Base-by-base conservation (phyloP, 2,888 invertebrate species). In the Drosophila tripunctata region DNA sequence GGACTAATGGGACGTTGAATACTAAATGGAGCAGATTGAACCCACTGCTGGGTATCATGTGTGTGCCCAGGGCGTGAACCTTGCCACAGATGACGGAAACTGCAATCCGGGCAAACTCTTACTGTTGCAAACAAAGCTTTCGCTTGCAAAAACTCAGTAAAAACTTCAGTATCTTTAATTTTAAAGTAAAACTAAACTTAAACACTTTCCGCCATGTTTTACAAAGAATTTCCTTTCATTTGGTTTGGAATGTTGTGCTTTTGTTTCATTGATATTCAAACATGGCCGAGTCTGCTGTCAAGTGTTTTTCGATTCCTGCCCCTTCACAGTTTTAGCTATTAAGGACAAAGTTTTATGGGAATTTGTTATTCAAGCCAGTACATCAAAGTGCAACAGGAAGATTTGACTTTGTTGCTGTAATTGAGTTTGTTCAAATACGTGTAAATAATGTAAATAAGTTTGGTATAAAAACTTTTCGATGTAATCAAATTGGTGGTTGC, bases 381-480 rank as follows among this genome's bases (percentile, higher is more conserved):
- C 30, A 54, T 61, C 74, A 75, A 65, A 67, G 55, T 61, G 44
- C 43, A 57, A 47, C 12, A 51, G 64, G 47, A 61, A 65, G 54
- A 60, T 55, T 78, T 68, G 43, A 56, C 17, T 51, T 81, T 78
- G 48, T 58, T 50, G 27, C 43, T 51, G 60, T 84, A 84, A 84
- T 81, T 74, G 85, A 81, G 75, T 80, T 84, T 70, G 22, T 50
- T 31, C 6, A 40, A 66, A 54, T 66, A 84, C 82, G 82, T 81
- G 85, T 70, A 31, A 45, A 74, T 56, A 70, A 61, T 67, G 30
- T 43, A 67, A 67, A 73, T 63, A 44, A 48, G 43, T 33, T 27
- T 7, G 33, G 38, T 24, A 38, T 52, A 45, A 40, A 35, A 67
- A 75, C 55, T 75, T 66, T 61, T 10, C 19, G 22, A 33, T 44